Evolutionary conservation across 2,888 invertebrate genomes (phyloP).

Genomic region (Meloe dianella): DNA sequence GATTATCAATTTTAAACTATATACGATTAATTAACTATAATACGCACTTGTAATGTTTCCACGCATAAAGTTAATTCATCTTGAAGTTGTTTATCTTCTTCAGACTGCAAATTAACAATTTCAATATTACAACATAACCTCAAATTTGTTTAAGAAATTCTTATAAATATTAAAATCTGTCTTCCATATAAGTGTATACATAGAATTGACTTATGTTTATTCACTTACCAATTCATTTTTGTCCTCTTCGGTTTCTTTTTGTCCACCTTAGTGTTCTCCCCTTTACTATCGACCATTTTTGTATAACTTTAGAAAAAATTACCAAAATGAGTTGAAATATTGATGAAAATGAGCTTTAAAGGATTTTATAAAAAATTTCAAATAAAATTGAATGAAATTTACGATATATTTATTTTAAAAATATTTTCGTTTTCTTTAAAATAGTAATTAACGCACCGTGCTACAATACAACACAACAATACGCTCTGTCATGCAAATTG

Average conservation of each 20-base stretch:
- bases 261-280: conserved; percentile 49
- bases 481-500: conserved; percentile 10
- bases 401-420: neutral
- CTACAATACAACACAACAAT: neutral
- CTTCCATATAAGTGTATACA: no score
- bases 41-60: conserved; percentile 68
- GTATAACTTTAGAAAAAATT: neutral
- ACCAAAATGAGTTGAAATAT: neutral
- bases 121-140: conserved; percentile 23
- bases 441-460: neutral
- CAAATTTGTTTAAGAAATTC: conserved; percentile 14
- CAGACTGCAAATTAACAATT: conserved; percentile 55
- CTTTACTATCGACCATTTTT: conserved; percentile 47
- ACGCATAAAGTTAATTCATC: conserved; percentile 78
- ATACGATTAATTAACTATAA: neutral
- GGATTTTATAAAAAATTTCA: neutral
- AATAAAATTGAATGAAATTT: neutral
- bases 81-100: conserved; percentile 77
- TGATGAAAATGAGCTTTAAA: neutral
- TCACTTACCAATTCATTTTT: conserved; percentile 56
- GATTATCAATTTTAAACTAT: neutral
- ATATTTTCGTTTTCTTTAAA: neutral
- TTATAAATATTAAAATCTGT: conserved; percentile 16
- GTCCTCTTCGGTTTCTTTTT: conserved; percentile 53
- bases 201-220: no score